Percentiles rank a stretch among this genome's conserved stretches.
Evolutionary conservation across 2,113 vertebrate species (phyloP).

Genomic region (Cochlearius cochlearius): DNA sequence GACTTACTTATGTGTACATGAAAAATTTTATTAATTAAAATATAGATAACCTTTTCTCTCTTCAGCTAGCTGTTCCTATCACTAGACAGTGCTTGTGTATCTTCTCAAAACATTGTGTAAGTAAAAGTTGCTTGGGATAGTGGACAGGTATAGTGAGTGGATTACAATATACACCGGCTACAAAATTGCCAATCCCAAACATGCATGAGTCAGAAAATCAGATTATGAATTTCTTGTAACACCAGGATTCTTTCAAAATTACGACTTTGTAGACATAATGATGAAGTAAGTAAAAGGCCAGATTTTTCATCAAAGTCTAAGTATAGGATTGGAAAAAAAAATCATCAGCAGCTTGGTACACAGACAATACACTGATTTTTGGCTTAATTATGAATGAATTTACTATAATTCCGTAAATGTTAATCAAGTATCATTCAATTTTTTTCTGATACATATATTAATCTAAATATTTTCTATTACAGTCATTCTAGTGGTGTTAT

Average conservation of each 20-base stretch:
- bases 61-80: background rate
- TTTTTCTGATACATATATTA: background rate
- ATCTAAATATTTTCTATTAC: background rate
- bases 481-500: background rate
- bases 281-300: background rate
- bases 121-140: background rate
- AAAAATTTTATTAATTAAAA: background rate
- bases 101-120: background rate
- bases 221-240: background rate
- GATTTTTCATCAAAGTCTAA: background rate
- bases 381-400: background rate
- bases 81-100: background rate
- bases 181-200: background rate
- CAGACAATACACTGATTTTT: background rate
- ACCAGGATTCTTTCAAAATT: background rate
- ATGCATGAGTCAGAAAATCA: background rate
- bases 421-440: background rate
- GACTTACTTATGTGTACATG: background rate
- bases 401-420: background rate
- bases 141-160: background rate
- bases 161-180: background rate
- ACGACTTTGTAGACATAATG: background rate
- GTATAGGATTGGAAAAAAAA: background rate
- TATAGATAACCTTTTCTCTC: background rate
- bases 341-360: background rate